Evolutionary conservation across 2,797 vertebrate species (phyloP).

Genomic region (Buphagus erythrorhynchus): DNA sequence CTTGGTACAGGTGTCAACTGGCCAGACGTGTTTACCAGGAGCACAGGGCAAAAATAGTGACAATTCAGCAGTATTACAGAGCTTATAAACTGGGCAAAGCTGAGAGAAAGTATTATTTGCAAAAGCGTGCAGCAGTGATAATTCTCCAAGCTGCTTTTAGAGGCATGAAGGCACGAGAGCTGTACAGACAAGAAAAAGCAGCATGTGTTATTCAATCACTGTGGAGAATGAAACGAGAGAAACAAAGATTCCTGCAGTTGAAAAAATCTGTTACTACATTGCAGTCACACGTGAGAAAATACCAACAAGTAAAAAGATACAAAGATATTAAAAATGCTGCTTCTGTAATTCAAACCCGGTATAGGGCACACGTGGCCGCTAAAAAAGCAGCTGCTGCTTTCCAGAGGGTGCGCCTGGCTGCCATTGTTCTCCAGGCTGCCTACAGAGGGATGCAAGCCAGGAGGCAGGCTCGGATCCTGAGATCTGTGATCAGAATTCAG

Average conservation of each 20-base stretch:
- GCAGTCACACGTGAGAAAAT: conserved; percentile 72
- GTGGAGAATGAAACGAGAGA: conserved; percentile 72
- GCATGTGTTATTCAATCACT: conserved; percentile 56
- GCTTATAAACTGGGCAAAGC: conserved; percentile 46
- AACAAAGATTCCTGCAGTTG: conserved; percentile 37
- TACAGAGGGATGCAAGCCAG: conserved; percentile 67
- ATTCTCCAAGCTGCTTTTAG: conserved; percentile 72
- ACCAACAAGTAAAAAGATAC: conserved; percentile 70
- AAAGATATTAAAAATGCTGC: conserved; percentile 53
- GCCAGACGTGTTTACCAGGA: conserved; percentile 42
- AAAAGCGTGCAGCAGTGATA: conserved; percentile 47
- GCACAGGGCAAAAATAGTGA: conserved; percentile 17
- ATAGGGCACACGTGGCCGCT: not conserved
- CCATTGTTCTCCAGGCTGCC: conserved; percentile 72
- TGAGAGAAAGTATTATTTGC: conserved; percentile 45
- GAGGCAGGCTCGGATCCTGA: not conserved
- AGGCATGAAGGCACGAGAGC: conserved; percentile 37
- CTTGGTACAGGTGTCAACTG: conserved; percentile 73
- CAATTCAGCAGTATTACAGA: conserved; percentile 70
- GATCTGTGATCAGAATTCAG: conserved; percentile 72
- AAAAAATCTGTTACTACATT: conserved; percentile 41
- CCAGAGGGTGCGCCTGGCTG: conserved; percentile 37
- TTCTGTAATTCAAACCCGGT: conserved; percentile 59
- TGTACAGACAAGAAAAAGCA: conserved; percentile 37
- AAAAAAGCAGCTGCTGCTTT: conserved; percentile 51